phyloP scores from a whole-genome alignment of 2,113 vertebrate species.

The Chloroceryle aenea region DNA sequence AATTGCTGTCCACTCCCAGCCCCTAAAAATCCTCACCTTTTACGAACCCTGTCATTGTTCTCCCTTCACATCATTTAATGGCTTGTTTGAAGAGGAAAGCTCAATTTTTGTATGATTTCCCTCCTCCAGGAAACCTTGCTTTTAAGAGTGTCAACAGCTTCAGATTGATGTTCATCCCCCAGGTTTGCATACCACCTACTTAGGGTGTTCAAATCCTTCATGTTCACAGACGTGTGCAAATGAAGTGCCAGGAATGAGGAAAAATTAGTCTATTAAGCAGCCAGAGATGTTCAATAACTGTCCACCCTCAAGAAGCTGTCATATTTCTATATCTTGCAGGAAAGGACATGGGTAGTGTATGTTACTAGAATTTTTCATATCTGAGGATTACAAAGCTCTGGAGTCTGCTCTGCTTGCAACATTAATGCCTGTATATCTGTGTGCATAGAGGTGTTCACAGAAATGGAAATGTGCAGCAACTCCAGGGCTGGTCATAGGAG shows the following conservation, averaged over 20 bases:
- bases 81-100: neutral
- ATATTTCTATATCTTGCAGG: neutral
- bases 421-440: neutral
- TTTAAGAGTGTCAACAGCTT: neutral
- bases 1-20: neutral
- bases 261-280: neutral
- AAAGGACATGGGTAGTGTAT: neutral
- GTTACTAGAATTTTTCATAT: neutral
- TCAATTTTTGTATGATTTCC: neutral
- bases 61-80: neutral
- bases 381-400: neutral
- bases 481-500: rapidly evolving
- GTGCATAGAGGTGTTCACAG: rapidly evolving
- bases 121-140: neutral
- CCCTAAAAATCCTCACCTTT: neutral
- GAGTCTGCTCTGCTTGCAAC: neutral
- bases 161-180: neutral
- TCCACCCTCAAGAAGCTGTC: neutral
- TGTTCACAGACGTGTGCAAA: rapidly evolving
- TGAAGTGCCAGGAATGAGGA: neutral
- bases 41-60: neutral
- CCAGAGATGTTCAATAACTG: neutral
- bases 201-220: neutral
- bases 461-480: neutral
- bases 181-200: neutral